These are phyloP conservation scores for Formica selysi DNA, from an alignment of 1,140 invertebrate genomes.

Conservation along the genomic window DNA sequence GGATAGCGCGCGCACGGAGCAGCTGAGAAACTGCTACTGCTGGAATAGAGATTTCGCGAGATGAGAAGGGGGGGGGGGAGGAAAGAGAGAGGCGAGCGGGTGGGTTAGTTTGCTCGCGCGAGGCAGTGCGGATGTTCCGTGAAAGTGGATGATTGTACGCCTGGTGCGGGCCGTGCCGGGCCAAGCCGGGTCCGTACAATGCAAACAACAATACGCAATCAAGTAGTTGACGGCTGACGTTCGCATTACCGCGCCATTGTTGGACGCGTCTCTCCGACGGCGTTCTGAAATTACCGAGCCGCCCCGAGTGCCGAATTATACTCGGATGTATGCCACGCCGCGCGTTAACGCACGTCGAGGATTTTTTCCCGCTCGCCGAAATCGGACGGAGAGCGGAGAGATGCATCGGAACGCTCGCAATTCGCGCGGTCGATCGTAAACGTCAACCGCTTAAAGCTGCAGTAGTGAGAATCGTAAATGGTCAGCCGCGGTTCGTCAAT, in stretches of 20 bases:
- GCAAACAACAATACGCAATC: constrained; percentile 83
- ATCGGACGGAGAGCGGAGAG: constrained; percentile 1
- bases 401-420: neutral
- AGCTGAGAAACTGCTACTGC: neutral
- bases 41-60: constrained; percentile 13
- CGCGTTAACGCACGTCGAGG: constrained; percentile 8
- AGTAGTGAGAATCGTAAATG: constrained; percentile 25
- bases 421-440: neutral
- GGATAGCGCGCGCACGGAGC: neutral
- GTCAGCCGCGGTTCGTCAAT: neutral
- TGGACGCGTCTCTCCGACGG: constrained; percentile 70
- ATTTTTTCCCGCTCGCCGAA: constrained; percentile 27
- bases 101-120: constrained; percentile 38
- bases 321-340: constrained; percentile 1
- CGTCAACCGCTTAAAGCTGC: neutral
- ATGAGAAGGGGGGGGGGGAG: neutral
- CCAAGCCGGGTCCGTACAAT: constrained; percentile 63
- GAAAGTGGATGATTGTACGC: constrained; percentile 67
- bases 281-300: constrained; percentile 75
- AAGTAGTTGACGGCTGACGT: constrained; percentile 81
- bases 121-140: constrained; percentile 42
- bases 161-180: constrained; percentile 19
- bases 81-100: neutral
- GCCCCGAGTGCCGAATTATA: constrained; percentile 35
- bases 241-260: constrained; percentile 79